Percentiles rank a stretch among this genome's conserved stretches.
These are phyloP conservation scores for Eledona agricola DNA, from an alignment of 2,888 invertebrate species.

Conservation along the genomic window DNA sequence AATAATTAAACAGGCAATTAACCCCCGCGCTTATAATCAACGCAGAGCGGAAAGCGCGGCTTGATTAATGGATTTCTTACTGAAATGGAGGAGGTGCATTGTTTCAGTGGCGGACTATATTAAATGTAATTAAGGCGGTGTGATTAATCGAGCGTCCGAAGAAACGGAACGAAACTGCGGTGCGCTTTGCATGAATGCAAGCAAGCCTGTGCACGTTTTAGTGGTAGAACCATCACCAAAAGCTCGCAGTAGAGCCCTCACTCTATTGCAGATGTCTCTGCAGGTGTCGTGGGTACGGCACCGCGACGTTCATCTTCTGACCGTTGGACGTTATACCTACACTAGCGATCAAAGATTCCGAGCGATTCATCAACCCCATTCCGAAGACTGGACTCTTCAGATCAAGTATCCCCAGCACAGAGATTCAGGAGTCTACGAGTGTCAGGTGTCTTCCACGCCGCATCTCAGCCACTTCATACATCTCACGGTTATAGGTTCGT, in stretches of 20 bases:
- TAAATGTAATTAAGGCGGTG: slow-evolving; percentile 34
- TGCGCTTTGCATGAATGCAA: slow-evolving; percentile 1
- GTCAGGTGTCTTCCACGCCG: slow-evolving; percentile 93
- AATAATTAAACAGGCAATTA: slow-evolving; percentile 35
- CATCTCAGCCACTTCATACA: slow-evolving; percentile 93
- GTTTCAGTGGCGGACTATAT: slow-evolving; percentile 28
- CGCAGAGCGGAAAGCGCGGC: slow-evolving; percentile 8
- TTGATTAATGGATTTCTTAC: slow-evolving; percentile 37
- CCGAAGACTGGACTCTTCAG: slow-evolving; percentile 92
- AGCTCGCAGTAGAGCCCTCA: slow-evolving; percentile 32
- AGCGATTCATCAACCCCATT: slow-evolving; percentile 83
- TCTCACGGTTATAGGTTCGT: slow-evolving; percentile 90
- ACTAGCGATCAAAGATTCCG: slow-evolving; percentile 91
- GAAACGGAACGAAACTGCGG: too few relatives aligned
- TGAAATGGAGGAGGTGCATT: slow-evolving; percentile 29
- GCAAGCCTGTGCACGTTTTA: slow-evolving; percentile 1
- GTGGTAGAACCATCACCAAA: slow-evolving; percentile 16
- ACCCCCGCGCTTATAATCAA: slow-evolving; percentile 29
- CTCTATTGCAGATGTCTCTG: slow-evolving; percentile 68
- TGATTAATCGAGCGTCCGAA: slow-evolving; percentile 31
- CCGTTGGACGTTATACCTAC: slow-evolving; percentile 90
- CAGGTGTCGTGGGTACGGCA: slow-evolving; percentile 94
- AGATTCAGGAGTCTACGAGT: slow-evolving; percentile 91
- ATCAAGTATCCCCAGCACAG: slow-evolving; percentile 92
- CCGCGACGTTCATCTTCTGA: slow-evolving; percentile 87